Evolutionary conservation across 2,888 invertebrate species (phyloP).

Genomic region (Odontomyia ornata): DNA sequence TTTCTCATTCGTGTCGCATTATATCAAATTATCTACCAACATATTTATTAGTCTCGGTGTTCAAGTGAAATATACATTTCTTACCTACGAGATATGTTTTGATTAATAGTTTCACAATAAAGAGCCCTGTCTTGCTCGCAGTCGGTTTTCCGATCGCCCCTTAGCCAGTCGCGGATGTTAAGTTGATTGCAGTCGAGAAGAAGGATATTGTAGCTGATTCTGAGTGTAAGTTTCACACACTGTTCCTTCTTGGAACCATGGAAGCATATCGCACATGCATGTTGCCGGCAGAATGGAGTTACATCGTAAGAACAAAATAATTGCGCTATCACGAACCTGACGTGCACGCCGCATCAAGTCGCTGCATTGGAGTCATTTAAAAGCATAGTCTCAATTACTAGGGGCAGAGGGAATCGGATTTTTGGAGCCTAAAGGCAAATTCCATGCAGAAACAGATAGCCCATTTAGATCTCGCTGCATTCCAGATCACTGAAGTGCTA

Average conservation of each 20-base stretch:
- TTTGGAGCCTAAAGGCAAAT: constrained; percentile 32
- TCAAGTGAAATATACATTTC: neutral
- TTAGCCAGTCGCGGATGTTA: neutral
- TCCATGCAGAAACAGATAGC: neutral
- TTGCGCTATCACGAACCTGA: constrained; percentile 39
- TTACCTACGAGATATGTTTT: constrained; percentile 12
- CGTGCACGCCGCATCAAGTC: constrained; percentile 12
- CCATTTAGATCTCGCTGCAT: neutral
- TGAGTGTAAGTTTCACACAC: neutral
- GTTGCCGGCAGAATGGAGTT: neutral
- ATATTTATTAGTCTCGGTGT: constrained; percentile 34
- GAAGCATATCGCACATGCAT: constrained; percentile 40
- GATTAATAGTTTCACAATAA: constrained; percentile 39
- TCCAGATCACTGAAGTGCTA: neutral
- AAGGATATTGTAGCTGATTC: neutral
- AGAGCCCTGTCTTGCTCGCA: constrained; percentile 22
- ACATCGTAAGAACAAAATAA: constrained; percentile 28
- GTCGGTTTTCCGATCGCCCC: constrained; percentile 10
- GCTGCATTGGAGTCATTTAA: neutral
- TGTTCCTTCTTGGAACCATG: neutral
- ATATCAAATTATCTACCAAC: constrained; percentile 39
- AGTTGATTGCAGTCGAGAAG: neutral
- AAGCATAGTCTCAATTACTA: constrained; percentile 24
- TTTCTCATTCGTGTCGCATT: constrained; percentile 40
- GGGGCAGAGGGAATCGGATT: constrained; percentile 14